phyloP scores from a whole-genome alignment of 2,113 vertebrate species.

The Nestor notabilis region DNA sequence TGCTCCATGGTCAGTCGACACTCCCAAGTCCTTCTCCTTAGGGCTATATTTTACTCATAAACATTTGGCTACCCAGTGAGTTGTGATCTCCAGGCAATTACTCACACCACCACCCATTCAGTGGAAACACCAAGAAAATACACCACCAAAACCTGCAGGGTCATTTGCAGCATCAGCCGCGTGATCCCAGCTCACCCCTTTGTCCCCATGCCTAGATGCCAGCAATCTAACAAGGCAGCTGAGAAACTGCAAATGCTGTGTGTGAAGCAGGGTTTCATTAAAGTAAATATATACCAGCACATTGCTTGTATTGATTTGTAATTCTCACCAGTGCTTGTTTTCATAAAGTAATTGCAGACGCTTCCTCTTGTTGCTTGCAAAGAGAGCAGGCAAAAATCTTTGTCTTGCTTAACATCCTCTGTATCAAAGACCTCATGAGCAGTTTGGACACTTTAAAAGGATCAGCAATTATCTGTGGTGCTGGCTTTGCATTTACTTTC shows the following conservation, averaged over 20 bases:
- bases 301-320: conserved; percentile 43
- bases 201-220: background rate
- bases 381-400: background rate
- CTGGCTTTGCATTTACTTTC: conserved; percentile 33
- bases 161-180: background rate
- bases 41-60: background rate
- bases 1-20: background rate
- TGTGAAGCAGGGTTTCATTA: background rate
- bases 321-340: conserved; percentile 18
- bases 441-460: conserved; percentile 40
- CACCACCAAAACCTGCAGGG: background rate
- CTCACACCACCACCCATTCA: background rate
- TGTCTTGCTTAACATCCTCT: conserved; percentile 18
- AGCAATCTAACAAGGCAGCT: background rate
- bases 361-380: conserved; percentile 3
- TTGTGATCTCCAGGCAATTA: background rate
- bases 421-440: conserved; percentile 31
- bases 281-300: background rate
- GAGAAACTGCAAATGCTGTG: background rate
- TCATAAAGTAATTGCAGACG: conserved; percentile 48
- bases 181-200: background rate
- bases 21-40: background rate
- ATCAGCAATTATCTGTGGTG: conserved; percentile 45
- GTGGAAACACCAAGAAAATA: background rate
- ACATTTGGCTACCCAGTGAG: background rate